A percentile compares a stretch with the other conserved stretches of the same genome.
These are phyloP conservation scores for Philhelius pedissequus DNA, from an alignment of 2,888 invertebrate genomes.

Conservation along the genomic window DNA sequence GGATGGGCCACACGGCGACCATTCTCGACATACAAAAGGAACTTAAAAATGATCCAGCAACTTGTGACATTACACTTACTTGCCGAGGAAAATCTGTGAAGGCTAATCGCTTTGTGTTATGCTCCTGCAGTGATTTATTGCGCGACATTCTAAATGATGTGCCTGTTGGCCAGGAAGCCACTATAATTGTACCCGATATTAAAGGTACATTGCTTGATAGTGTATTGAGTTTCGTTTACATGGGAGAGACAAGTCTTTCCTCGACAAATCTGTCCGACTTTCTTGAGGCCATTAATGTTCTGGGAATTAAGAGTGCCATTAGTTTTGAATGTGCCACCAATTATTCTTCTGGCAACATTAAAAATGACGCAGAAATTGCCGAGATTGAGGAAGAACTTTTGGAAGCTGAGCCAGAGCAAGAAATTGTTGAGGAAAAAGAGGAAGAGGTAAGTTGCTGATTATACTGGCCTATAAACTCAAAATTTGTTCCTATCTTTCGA, in stretches of 20 bases:
- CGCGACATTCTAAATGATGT: slow-evolving; percentile 75
- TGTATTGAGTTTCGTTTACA: slow-evolving; percentile 77
- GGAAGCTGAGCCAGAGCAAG: slow-evolving; percentile 67
- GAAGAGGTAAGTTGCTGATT: slow-evolving; percentile 47
- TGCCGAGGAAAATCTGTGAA: slow-evolving; percentile 75
- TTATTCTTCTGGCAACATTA: slow-evolving; percentile 21
- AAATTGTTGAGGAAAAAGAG: slow-evolving; percentile 55
- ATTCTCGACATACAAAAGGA: slow-evolving; percentile 77
- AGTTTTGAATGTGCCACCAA: slow-evolving; percentile 75
- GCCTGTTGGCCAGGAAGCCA: slow-evolving; percentile 74
- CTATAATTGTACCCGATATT: slow-evolving; percentile 77
- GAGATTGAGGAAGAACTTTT: slow-evolving; percentile 74
- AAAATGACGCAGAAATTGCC: slow-evolving; percentile 70
- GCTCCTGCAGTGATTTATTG: slow-evolving; percentile 77
- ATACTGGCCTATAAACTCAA: too few relatives aligned
- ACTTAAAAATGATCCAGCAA: slow-evolving; percentile 73
- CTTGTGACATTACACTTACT: slow-evolving; percentile 76
- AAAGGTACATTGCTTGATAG: slow-evolving; percentile 75
- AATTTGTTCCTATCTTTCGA: too few relatives aligned
- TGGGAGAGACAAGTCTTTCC: slow-evolving; percentile 76
- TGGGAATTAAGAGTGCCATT: slow-evolving; percentile 78
- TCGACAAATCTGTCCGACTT: slow-evolving; percentile 76
- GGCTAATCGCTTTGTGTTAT: slow-evolving; percentile 77
- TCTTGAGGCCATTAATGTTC: slow-evolving; percentile 76
- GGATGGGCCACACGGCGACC: slow-evolving; percentile 78